Evolutionary conservation across 2,113 vertebrate genomes (phyloP), one percentile per base, ranked within the genome.

Genomic region (Rhadina sibilatrix): DNA sequence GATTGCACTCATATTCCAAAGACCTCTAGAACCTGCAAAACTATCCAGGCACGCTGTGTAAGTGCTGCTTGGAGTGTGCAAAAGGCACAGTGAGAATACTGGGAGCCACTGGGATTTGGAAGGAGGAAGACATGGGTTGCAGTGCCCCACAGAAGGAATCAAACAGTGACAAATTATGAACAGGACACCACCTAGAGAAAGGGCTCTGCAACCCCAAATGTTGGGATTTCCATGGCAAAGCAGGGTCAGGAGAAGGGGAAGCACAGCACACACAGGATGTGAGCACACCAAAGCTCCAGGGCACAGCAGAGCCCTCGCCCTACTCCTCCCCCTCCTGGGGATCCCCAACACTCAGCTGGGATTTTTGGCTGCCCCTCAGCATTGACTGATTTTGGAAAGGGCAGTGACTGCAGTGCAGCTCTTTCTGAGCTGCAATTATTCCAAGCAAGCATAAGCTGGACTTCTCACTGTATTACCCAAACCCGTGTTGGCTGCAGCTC

Each of bases 81-180:
- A 52, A 60, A 44, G 24, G 10, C 30, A 37, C 35, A 33, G 21
- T 0, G 4, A 10, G 28, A 69, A n/a, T n/a, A 17, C 1, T 57
- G 40, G 21, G 35, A 52, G 42, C 13, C 33, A 0, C 3, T 1
- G 4, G 27, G 40, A 57, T 33, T 2, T 6, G 21, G 31, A 53
- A 60, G 56, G 9, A 79, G 25, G 44, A 80, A 6, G 1, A 6
- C 0, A 0, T 5, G 27, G 16, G 5, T 5, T 23, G 15, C 47
- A 57, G 16, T 20, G 70, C 18, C 59, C 31, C 38, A 3, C 1
- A 4, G 57, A 59, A 38, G 37, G 30, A 40, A 30, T 0, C 53
- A n/a, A 33, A 47, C 0, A 19, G 14, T 3, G 33, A 24, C 65
- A 63, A 21, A 20, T 15, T 20, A 9, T 5, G 20, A 13, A 5